Base-by-base conservation (phyloP, 2,797 vertebrate genomes). In the Morelia viridis region DNA sequence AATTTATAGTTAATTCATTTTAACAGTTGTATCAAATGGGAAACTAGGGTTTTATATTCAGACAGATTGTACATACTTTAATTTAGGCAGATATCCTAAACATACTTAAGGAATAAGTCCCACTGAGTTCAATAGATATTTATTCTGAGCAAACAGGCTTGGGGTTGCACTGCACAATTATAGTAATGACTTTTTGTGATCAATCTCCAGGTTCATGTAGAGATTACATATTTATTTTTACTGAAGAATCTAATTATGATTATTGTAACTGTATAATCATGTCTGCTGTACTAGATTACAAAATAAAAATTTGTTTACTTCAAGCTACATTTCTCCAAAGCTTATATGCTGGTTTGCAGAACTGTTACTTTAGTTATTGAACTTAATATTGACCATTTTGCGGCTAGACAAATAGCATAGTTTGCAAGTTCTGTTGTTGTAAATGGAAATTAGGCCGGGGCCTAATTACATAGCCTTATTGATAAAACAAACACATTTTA, bases 11-110 rank as follows among this genome's bases (percentile, higher is more conserved):
- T 76, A 24, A 64, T 87, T 89, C 56, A 64, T n/a, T 91, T 31
- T 89, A 86, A 89, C 89, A 86, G 80, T 83, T 80, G 85, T 68
- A 96, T 96, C 96, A 95, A 95, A 97, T 96, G 96, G 94, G 87
- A 95, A 95, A 95, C 46, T 95, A 95, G 93, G 93, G 88, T 95
- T 91, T 96, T 93, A 94, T 92, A 91, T 94, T 93, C 90, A 83
- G 92, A 96, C 89, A 68, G 90, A 57, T 89, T 95, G 62, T 92
- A 91, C 0, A 0, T 93, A 92, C 46, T 28, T 93, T 93, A 92
- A 56, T 35, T 92, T 93, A 91, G 83, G 9, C n/a, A 62, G 58
- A 85, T 31, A 35, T 85, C 41, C 76, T 90, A n/a, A 26, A 24
- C 50, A 57, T 28, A 91, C 12, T 91, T 86, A 64, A 85, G 19